Evolutionary conservation across 1,140 invertebrate species (phyloP), one percentile per base, ranked within the genome.

Genomic region (Lysiphlebus fabarum): DNA sequence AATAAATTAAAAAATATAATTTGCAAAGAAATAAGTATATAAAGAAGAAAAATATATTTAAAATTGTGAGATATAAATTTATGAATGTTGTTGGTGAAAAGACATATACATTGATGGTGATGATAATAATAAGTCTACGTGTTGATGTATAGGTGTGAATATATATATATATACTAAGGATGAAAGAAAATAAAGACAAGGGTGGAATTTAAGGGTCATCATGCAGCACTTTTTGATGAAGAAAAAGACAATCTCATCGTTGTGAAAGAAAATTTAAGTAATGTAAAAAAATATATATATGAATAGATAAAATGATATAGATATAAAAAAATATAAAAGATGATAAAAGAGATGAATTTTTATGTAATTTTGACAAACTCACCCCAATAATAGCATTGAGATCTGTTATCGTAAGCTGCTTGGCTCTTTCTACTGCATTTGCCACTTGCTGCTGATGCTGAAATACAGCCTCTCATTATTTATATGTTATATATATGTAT

Each of bases 401-500:
- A 82, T 96, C 93, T 44, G 91, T 87, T 90, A 95, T 94, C 63
- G 93, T 95, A 65, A 98, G 92, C 82, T 96, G 93, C 80, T 97
- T 96, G 42, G 95, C 95, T 77, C 95, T 82, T 70, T 98, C 95
- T 34, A 97, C 91, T 5, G 95, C 93, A 62, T 90, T 87, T 10
- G 93, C 91, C 56, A 97, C 94, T 82, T 95, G 92, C 76, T 94
- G 91, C 77, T 96, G 94, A 76, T 97, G 94, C 84, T 78, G 73
- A 68, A 78, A 78, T 67, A 73, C 74, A 77, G 71, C 73, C 76
- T 78, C 76, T 76, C 70, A 77, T 78, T 78, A 78, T 78, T 26
- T 26, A 26, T 26, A n/a, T 26, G 17, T 26, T 4, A 26, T 26
- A 26, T n/a, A n/a, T n/a, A n/a, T n/a, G n/a, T n/a, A n/a, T 26